Evolutionary conservation across 2,797 vertebrate species (phyloP).

Genomic region (Trachops cirrhosus): DNA sequence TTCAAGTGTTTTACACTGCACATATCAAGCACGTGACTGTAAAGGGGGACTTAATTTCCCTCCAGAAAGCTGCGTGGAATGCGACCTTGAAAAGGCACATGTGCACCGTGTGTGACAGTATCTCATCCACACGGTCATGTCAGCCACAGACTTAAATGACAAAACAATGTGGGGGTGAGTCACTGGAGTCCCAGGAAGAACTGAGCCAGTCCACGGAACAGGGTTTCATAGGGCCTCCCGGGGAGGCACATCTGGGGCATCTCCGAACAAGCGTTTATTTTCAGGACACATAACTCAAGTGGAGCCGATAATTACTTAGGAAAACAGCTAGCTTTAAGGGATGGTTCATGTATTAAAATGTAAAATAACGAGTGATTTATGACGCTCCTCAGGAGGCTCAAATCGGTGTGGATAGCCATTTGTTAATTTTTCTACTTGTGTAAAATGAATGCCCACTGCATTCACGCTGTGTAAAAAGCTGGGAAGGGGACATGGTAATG

Average conservation of each 20-base stretch:
- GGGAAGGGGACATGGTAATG: neutral
- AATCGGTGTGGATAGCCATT: neutral
- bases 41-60: neutral
- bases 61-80: neutral
- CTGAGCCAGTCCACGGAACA: neutral
- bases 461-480: neutral
- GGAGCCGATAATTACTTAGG: neutral
- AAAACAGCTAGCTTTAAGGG: neutral
- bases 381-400: neutral
- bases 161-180: neutral
- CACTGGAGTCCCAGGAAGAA: neutral
- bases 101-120: neutral
- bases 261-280: neutral
- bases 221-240: neutral
- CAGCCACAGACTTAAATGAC: conserved; percentile 1
- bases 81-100: neutral
- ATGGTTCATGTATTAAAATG: neutral
- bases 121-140: neutral
- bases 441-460: neutral
- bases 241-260: neutral
- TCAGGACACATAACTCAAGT: neutral
- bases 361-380: neutral
- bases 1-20: neutral
- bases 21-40: neutral
- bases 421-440: neutral